These are phyloP conservation scores for Camponotus fellah DNA, from an alignment of 2,888 invertebrate genomes.

Conservation along the genomic window DNA sequence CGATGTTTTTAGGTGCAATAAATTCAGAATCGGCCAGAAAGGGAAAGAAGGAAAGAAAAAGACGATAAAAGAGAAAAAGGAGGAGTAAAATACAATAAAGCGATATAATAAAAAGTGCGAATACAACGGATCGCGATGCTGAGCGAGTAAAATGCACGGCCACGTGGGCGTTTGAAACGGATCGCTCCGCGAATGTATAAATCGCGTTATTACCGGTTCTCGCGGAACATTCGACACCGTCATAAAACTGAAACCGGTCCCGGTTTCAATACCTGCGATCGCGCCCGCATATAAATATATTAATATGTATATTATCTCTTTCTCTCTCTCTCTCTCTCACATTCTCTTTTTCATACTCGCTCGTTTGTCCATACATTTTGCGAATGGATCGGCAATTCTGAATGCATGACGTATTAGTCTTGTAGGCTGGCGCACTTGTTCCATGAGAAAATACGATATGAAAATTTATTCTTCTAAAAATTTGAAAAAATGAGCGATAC, in stretches of 20 bases:
- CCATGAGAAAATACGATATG: conserved; percentile 42
- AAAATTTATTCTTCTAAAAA: conserved; percentile 8
- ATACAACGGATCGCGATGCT: conserved; percentile 15
- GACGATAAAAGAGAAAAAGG: background rate
- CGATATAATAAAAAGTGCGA: conserved; percentile 27
- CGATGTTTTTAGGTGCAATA: conserved; percentile 14
- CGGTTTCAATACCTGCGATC: conserved; percentile 48
- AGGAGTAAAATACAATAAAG: conserved; percentile 26
- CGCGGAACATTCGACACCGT: conserved; percentile 62
- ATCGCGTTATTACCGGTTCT: conserved; percentile 43
- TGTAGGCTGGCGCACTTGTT: conserved; percentile 74
- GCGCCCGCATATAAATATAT: conserved; percentile 38
- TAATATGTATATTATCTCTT: conserved; percentile 51
- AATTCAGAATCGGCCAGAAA: conserved; percentile 21
- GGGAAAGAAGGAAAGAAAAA: background rate
- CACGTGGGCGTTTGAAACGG: conserved; percentile 66
- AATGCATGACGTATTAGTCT: conserved; percentile 68
- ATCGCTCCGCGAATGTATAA: conserved; percentile 62
- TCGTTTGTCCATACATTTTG: conserved; percentile 40
- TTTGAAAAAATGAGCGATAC: background rate
- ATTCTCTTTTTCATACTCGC: background rate
- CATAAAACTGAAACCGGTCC: conserved; percentile 71
- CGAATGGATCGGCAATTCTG: conserved; percentile 66
- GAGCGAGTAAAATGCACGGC: conserved; percentile 11
- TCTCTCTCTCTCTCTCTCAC: background rate